These are phyloP conservation scores for Popillia japonica DNA, from an alignment of 1,140 invertebrate species.

Conservation along the genomic window DNA sequence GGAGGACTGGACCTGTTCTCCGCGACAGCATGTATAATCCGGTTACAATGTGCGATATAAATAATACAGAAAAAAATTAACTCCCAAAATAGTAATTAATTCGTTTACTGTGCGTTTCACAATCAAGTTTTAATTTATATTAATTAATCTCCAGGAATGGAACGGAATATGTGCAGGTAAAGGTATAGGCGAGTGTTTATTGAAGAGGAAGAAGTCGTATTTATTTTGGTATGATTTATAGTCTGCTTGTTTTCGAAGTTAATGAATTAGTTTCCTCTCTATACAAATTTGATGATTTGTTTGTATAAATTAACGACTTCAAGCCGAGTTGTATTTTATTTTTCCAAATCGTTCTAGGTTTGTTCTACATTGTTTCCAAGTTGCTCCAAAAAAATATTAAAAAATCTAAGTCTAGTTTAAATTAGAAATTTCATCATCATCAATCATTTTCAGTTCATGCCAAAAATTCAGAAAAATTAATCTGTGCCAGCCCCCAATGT, in stretches of 20 bases:
- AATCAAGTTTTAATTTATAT: slow-evolving; percentile 28
- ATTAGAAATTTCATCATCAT: too few species aligned
- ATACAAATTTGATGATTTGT: too few species aligned
- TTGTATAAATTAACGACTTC: too few species aligned
- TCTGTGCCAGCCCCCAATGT: too few species aligned
- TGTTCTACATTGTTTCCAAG: too few species aligned
- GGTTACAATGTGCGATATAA: slow-evolving; percentile 6
- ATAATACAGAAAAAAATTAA: not conserved
- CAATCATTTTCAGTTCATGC: too few species aligned
- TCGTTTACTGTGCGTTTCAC: not conserved
- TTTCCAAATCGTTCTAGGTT: too few species aligned
- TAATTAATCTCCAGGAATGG: not conserved
- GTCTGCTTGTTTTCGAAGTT: not conserved
- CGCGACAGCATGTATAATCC: not conserved
- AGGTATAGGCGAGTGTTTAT: not conserved
- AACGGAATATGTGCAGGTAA: not conserved
- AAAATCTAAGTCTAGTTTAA: too few species aligned
- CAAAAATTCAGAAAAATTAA: too few species aligned
- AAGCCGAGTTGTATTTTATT: too few species aligned
- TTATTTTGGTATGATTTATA: slow-evolving; percentile 20
- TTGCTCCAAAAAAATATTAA: too few species aligned
- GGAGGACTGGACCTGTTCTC: not conserved
- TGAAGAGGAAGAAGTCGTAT: not conserved
- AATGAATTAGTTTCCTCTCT: not conserved
- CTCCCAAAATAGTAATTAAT: not conserved